Evolutionary conservation across 2,888 invertebrate species (phyloP), one percentile per base, ranked within the genome.

Genomic region (Blastobasis adustella): DNA sequence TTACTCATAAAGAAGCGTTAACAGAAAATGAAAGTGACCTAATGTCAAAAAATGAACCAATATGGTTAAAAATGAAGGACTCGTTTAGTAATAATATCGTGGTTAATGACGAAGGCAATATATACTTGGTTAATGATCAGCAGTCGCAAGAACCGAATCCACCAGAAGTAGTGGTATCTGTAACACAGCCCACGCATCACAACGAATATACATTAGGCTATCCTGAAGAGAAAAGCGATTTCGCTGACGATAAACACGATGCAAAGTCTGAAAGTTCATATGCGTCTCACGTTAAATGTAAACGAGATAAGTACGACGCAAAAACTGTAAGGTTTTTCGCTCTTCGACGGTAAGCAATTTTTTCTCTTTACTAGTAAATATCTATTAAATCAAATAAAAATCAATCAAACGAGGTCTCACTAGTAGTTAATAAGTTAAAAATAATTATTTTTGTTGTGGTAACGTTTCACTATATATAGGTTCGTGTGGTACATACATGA

Each of bases 21-120:
- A 23, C 37, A 37, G 10, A 37, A 8, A 5, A 4, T 10, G 37
- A 50, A 7, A 43, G 7, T 37, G 36, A 46, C 43, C 71, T 59
- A 45, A 63, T 66, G 3, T 60, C 62, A 10, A 70, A 69, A 57
- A 41, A 66, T 8, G 69, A 76, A 42, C 65, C 69, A 49, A 57
- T 59, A 50, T 88, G 85, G 87, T 57, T 85, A n/a, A 71, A 60
- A 55, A 71, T 86, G 72, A 77, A 69, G 54, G 87, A 88, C 65
- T 85, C 86, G 0, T 82, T 78, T 61, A 61, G 63, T 37, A 82
- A 81, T 56, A 71, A 66, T 46, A 60, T 88, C 40, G 45, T 65
- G 8, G 78, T 87, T 0, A 74, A 82, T 50, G 70, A 78, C 50
- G 87, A 86, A 60, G 87, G 87, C 23, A 65, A 60, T 54, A 79